Evolutionary conservation across 2,888 invertebrate genomes (phyloP).

Genomic region (Taphrorychus bicolor): DNA sequence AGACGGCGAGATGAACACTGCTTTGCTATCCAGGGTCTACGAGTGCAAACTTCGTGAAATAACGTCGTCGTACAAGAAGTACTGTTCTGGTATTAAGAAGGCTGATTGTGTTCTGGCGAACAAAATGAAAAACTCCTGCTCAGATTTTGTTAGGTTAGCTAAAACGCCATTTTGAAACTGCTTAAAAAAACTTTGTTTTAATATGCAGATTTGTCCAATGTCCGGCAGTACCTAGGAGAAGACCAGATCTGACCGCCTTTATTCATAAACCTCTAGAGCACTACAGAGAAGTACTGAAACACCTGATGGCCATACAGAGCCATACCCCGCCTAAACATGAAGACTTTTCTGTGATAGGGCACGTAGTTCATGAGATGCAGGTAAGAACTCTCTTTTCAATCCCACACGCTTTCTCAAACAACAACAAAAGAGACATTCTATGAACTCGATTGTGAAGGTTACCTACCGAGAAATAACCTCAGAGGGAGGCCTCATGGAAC

Average conservation of each 20-base stretch:
- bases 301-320: conserved; percentile 65
- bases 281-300: conserved; percentile 70
- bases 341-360: conserved; percentile 61
- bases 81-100: conserved; percentile 83
- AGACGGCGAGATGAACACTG: conserved; percentile 75
- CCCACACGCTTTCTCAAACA: too few species aligned
- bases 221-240: conserved; percentile 80
- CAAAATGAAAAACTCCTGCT: conserved; percentile 75
- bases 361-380: conserved; percentile 62
- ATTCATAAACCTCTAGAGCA: conserved; percentile 87
- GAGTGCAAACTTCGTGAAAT: conserved; percentile 76
- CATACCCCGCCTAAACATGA: conserved; percentile 61
- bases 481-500: conserved; percentile 85
- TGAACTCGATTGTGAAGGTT: too few species aligned
- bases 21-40: conserved; percentile 74
- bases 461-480: conserved; percentile 84
- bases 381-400: too few species aligned
- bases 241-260: conserved; percentile 84
- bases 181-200: conserved; percentile 9
- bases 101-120: conserved; percentile 85
- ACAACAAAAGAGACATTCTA: too few species aligned
- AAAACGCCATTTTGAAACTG: not conserved
- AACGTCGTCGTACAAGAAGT: conserved; percentile 80
- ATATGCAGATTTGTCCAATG: conserved; percentile 73
- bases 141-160: conserved; percentile 72